Evolutionary conservation across 2,113 vertebrate genomes (phyloP), one percentile per base, ranked within the genome.

Genomic region (Thermophis baileyi): DNA sequence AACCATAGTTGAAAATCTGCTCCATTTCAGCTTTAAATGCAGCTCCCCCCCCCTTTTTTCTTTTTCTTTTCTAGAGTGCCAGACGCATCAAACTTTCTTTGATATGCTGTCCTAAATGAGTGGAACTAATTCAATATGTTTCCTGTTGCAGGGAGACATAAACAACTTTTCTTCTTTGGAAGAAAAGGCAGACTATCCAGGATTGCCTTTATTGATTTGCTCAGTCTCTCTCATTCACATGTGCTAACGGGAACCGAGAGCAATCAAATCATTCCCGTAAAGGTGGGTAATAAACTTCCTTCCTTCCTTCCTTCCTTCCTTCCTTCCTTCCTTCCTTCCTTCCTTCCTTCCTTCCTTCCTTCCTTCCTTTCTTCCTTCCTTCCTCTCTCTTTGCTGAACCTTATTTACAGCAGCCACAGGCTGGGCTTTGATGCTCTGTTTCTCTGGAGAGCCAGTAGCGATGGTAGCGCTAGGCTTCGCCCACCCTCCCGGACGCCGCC

Each of bases 221-320:
- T 46, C 18, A 25, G 16, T 49, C 50, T 91, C 22, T 90, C 20
- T 50, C 49, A 20, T 25, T 69, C 25, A 18, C 40, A 54, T 50
- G 18, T 25, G 12, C 94, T 87, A 95, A 44, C 20, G 20, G 50
- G 94, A 96, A 97, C 94, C 93, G 92, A 95, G 94, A 94, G 55
- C 95, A 93, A 94, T 96, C 95, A 96, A 96, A 95, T 95, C 94
- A 93, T 96, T 97, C 96, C 96, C 96, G 95, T 94, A 89, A 95
- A 90, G 63, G 93, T 95, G 96, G 96, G 96, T 97, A 97, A 98
- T 97, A 97, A 97, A 96, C 93, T 96, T 97, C 94, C 93, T 25
- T 57, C 93, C 49, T 90, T 94, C 96, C 91, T 96, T 97, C 97
- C 97, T 97, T 74, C 92, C 94, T 93, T 97, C 97, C 97, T 97